phyloP scores from a whole-genome alignment of 2,113 vertebrate genomes.

The Gallinago undulata region DNA sequence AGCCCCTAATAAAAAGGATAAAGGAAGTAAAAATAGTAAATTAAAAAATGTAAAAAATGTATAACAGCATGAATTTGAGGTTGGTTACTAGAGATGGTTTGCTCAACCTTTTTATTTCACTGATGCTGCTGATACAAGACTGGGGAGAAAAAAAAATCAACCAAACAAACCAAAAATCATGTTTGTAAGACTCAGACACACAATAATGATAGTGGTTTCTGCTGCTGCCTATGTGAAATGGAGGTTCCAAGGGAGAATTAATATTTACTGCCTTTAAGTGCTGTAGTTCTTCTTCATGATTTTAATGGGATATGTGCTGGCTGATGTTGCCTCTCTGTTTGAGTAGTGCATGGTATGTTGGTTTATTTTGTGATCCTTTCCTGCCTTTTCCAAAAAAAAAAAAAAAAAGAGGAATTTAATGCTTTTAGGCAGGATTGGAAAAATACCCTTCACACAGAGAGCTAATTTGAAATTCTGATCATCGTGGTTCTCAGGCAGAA shows the following conservation, averaged over 20 bases:
- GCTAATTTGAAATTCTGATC: neutral
- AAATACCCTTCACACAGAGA: neutral
- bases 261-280: neutral
- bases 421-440: neutral
- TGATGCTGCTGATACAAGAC: neutral
- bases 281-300: neutral
- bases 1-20: neutral
- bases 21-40: neutral
- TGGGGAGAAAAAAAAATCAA: neutral
- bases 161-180: too few species aligned
- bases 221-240: neutral
- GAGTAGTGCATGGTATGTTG: neutral
- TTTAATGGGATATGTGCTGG: neutral
- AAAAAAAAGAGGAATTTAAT: neutral
- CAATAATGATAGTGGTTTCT: neutral
- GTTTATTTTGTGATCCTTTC: neutral
- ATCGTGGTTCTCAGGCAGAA: neutral
- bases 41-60: neutral
- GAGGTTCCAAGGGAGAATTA: neutral
- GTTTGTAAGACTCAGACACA: fast-evolving
- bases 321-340: neutral
- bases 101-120: neutral
- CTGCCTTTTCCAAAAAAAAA: neutral
- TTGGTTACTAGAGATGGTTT: neutral
- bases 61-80: neutral